phyloP scores from a whole-genome alignment of 2,113 vertebrate genomes.

The Istiophorus platypterus region DNA sequence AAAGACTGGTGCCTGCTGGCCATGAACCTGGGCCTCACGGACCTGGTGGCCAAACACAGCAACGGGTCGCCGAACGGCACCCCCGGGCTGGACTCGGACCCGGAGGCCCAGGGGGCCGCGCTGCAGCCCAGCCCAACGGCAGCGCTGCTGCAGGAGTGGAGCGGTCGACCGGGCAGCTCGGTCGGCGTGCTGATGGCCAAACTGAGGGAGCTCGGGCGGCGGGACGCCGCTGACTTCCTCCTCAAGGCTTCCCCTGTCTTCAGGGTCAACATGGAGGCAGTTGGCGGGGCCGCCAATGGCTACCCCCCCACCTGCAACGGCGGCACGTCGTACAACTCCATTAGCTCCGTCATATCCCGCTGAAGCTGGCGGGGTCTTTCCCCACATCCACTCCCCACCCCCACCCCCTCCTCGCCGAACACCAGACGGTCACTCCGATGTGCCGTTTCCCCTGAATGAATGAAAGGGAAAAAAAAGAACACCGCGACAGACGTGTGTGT shows the following conservation, averaged over 20 bases:
- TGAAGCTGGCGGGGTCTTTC: conserved; percentile 75
- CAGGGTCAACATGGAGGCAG: conserved; percentile 90
- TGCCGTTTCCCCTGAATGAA: not conserved
- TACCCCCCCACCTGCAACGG: conserved; percentile 94
- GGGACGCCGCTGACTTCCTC: conserved; percentile 96
- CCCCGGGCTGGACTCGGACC: conserved; percentile 59
- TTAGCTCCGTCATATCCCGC: conserved; percentile 97
- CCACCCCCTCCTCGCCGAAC: conserved; percentile 9
- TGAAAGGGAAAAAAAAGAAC: not conserved
- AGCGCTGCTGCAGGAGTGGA: conserved; percentile 93
- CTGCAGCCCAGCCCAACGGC: conserved; percentile 90
- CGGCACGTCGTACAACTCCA: conserved; percentile 96
- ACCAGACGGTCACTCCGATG: not conserved
- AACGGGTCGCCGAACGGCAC: conserved; percentile 81
- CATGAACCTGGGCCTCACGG: conserved; percentile 96
- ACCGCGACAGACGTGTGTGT: not conserved
- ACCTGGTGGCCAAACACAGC: conserved; percentile 94
- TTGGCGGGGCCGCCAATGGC: conserved; percentile 84
- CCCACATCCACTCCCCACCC: too few relatives aligned
- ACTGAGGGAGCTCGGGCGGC: conserved; percentile 94
- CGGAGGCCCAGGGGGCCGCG: conserved; percentile 26
- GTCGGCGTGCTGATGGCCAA: conserved; percentile 93
- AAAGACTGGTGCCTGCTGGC: conserved; percentile 99
- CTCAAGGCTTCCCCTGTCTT: conserved; percentile 93
- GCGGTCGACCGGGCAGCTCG: conserved; percentile 88